phyloP scores from a whole-genome alignment of 2,888 invertebrate genomes.

The Chloroclysta siterata region DNA sequence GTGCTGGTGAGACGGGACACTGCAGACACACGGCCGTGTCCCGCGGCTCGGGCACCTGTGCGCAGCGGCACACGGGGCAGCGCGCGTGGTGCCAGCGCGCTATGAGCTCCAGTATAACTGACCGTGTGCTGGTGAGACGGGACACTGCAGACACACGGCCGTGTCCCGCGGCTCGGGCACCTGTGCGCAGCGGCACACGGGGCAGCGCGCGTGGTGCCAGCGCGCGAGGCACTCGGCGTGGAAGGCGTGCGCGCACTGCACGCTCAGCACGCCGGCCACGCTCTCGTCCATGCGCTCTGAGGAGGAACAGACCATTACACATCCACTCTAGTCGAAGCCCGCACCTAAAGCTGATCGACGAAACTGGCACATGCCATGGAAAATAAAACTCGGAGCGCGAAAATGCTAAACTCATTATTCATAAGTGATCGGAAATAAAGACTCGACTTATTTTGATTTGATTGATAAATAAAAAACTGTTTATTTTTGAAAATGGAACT shows the following conservation, averaged over 20 bases:
- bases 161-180: conserved; percentile 90
- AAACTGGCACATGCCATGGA: too few species aligned
- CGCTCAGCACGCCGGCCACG: conserved; percentile 98
- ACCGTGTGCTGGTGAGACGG: background rate
- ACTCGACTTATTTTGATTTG: too few species aligned
- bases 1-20: conserved; percentile 2
- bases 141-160: conserved; percentile 80
- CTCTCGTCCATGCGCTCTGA: conserved; percentile 98
- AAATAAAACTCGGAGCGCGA: too few species aligned
- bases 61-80: conserved; percentile 98
- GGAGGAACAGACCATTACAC: background rate
- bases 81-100: too few species aligned
- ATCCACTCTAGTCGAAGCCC: too few species aligned
- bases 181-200: conserved; percentile 96
- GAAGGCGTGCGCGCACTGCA: conserved; percentile 99
- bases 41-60: conserved; percentile 93
- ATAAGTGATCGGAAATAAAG: too few species aligned
- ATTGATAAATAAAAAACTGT: too few species aligned
- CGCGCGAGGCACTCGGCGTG: conserved; percentile 97
- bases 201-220: conserved; percentile 99
- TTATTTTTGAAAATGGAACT: too few species aligned
- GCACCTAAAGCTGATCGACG: too few species aligned
- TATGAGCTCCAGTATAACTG: too few species aligned
- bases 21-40: conserved; percentile 84
- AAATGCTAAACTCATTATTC: too few species aligned